A percentile compares a stretch with the other conserved stretches of the same genome.
Evolutionary conservation across 1,140 invertebrate genomes (phyloP).

Genomic region (Anoplophora glabripennis): DNA sequence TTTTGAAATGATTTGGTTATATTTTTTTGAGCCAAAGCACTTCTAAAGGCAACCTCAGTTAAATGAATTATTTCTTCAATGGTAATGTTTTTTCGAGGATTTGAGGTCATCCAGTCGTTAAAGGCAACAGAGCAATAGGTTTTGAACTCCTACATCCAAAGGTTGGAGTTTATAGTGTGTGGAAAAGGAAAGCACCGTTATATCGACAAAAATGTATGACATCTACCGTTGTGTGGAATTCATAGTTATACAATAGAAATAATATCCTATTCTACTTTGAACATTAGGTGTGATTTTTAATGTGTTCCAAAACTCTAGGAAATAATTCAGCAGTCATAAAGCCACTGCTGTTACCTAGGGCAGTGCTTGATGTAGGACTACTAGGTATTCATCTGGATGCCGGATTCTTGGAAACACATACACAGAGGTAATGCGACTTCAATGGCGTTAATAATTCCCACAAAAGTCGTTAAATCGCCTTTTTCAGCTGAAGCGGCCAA

Average conservation of each 20-base stretch:
- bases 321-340: neutral
- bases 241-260: neutral
- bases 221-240: neutral
- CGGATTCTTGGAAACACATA: neutral
- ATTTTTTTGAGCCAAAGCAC: too few species aligned
- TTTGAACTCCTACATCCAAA: neutral
- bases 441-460: neutral
- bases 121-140: neutral
- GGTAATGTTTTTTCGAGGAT: neutral
- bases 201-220: neutral
- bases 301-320: neutral
- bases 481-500: neutral
- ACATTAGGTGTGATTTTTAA: neutral
- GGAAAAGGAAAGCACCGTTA: neutral
- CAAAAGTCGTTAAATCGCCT: neutral
- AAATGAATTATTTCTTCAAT: neutral
- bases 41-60: neutral
- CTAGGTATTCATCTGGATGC: neutral
- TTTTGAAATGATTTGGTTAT: too few species aligned
- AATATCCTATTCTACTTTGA: neutral
- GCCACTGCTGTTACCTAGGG: neutral
- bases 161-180: too few species aligned
- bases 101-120: conserved; percentile 1
- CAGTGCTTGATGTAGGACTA: neutral
- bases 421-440: neutral